Base-by-base conservation (phyloP, 2,797 vertebrate species). In the Peromyscus nudipes region DNA sequence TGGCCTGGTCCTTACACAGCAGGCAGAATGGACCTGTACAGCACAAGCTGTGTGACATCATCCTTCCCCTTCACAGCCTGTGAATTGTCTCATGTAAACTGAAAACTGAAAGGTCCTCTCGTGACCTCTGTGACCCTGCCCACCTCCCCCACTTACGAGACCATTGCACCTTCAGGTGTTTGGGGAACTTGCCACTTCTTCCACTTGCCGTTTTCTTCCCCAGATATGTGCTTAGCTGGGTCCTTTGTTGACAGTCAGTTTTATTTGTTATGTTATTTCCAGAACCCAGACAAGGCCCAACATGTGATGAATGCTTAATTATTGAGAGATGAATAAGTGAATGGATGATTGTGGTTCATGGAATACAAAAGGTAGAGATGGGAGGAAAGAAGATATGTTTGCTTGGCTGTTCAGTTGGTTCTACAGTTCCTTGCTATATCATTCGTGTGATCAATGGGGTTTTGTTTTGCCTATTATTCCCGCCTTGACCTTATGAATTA, bases 401-500 rank as follows among this genome's bases (percentile, higher is more conserved):
- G 14, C 3, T 6, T 65, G 64, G 21, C 67, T 81, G 12, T n/a
- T 37, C n/a, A 37, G 55, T 37, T 60, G 40, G 6, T 40, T 60
- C 80, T 40, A 82, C 13, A 40, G 55, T 13, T 82, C 25, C 80
- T 82, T 82, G 80, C n/a, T 60, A 9, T 40, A 16, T 40, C 11
- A 2, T 37, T 37, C 79, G 60, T 60, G 12, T 27, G 55, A 60
- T 40, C n/a, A 16, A 16, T 37, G 55, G 46, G 12, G n/a, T 60
- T 16, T 37, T 57, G 23, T 60, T 92, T 96, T 62, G 40, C 19
- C 8, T 89, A 73, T 89, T 60, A 49, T 73, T 95, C 89, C 40
- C 21, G 46, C 17, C 62, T 77, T 46, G 43, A 37, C 77, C 83
- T 80, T 71, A 37, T 85, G 71, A 81, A 62, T 95, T 88, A 84